Evolutionary conservation across 2,113 vertebrate species (phyloP).

Genomic region (Dromaius novaehollandiae): DNA sequence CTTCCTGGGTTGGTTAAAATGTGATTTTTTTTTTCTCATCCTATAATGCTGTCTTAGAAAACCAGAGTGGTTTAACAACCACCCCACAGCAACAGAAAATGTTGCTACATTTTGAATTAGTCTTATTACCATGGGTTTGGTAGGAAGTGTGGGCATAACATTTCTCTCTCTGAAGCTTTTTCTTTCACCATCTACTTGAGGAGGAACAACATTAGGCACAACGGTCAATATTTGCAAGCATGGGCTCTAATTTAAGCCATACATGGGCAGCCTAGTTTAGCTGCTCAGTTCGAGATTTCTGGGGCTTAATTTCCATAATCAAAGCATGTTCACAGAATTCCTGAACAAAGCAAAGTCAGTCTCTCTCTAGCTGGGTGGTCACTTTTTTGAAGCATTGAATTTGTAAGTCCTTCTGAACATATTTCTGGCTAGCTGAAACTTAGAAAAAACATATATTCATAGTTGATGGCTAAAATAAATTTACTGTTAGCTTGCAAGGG

Average conservation of each 20-base stretch:
- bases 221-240: neutral
- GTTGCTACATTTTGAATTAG: neutral
- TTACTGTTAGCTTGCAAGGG: neutral
- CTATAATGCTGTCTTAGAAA: neutral
- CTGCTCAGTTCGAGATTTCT: constrained; percentile 17
- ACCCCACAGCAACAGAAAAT: neutral
- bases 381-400: neutral
- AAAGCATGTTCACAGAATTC: constrained; percentile 31
- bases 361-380: constrained; percentile 20
- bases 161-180: constrained; percentile 20
- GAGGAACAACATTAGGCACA: neutral
- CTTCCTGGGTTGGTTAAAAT: neutral
- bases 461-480: neutral
- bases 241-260: neutral
- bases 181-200: constrained; percentile 1
- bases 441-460: neutral
- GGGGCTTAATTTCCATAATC: constrained; percentile 37
- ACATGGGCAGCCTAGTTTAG: neutral
- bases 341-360: neutral
- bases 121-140: neutral
- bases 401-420: neutral
- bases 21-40: neutral
- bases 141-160: neutral
- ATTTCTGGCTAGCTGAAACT: neutral
- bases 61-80: neutral